phyloP scores from a whole-genome alignment of 2,113 vertebrate genomes.

The Malurus cyaneus region DNA sequence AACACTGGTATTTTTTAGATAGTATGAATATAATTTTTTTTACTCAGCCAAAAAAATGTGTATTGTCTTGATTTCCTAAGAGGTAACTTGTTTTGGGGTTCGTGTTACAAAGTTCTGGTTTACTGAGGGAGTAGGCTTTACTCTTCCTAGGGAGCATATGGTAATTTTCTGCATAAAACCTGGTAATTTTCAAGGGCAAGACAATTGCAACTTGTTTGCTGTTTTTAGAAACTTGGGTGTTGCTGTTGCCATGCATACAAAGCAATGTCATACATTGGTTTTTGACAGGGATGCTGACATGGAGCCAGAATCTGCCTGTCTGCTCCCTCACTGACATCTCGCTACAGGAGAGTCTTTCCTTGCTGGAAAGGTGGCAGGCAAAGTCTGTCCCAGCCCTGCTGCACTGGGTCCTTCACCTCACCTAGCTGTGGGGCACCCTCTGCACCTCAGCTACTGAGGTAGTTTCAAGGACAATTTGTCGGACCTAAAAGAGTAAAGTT shows the following conservation, averaged over 20 bases:
- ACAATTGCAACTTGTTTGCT: background rate
- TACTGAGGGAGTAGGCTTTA: background rate
- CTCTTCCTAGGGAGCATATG: background rate
- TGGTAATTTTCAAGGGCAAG: background rate
- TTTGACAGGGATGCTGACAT: background rate
- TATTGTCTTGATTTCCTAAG: background rate
- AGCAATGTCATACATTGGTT: background rate
- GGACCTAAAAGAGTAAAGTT: background rate
- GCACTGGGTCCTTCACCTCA: background rate
- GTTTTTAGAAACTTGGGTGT: slow-evolving; percentile 2
- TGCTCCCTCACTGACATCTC: background rate
- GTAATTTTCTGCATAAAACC: background rate
- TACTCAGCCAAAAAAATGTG: background rate
- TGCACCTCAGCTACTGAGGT: background rate
- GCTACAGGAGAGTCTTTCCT: background rate
- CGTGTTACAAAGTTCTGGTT: background rate
- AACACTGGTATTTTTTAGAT: background rate
- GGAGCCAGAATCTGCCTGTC: background rate
- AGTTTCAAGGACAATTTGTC: background rate
- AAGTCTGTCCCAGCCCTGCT: rapidly evolving
- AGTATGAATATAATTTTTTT: background rate
- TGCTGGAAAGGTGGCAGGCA: background rate
- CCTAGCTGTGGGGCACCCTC: background rate
- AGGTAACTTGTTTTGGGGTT: background rate
- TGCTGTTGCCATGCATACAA: background rate